Percentiles rank a stretch among this genome's conserved stretches.
Evolutionary conservation across 2,113 vertebrate species (phyloP).

Genomic region (Gobio gobio): DNA sequence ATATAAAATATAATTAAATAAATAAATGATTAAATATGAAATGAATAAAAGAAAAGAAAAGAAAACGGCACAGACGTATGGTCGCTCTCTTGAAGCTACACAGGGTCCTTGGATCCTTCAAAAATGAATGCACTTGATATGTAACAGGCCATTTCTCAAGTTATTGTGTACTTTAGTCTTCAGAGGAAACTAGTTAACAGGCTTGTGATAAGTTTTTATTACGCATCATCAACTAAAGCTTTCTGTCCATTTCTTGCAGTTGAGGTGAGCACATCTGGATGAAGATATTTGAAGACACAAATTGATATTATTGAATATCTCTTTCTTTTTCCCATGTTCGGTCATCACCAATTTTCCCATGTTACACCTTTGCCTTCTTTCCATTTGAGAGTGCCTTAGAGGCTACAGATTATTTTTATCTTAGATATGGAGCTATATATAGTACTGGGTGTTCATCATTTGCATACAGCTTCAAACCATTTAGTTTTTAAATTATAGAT

Average conservation of each 20-base stretch:
- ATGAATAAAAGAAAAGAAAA: not conserved
- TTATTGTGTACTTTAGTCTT: too few species aligned
- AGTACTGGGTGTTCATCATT: not conserved
- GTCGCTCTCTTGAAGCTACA: too few species aligned
- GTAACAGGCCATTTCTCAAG: too few species aligned
- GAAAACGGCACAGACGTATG: not conserved
- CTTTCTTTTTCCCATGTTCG: not conserved
- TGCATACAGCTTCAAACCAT: not conserved
- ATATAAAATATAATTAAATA: not conserved
- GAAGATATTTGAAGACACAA: constrained; percentile 30
- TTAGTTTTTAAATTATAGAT: not conserved
- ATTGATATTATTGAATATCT: not conserved
- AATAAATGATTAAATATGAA: not conserved
- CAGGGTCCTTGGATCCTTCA: too few species aligned
- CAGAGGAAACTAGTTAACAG: too few species aligned
- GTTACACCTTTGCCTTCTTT: not conserved
- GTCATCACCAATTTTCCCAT: not conserved
- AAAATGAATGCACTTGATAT: too few species aligned
- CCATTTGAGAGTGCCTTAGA: constrained; percentile 10
- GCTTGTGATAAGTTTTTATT: too few species aligned
- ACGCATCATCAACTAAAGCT: not conserved
- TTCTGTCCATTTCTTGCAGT: constrained; percentile 4
- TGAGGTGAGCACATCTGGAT: constrained; percentile 17
- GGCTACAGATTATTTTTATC: not conserved
- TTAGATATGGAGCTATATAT: not conserved